Conservation (phyloP, 2,113 vertebrate genomes). For the Stercorarius parasiticus region DNA sequence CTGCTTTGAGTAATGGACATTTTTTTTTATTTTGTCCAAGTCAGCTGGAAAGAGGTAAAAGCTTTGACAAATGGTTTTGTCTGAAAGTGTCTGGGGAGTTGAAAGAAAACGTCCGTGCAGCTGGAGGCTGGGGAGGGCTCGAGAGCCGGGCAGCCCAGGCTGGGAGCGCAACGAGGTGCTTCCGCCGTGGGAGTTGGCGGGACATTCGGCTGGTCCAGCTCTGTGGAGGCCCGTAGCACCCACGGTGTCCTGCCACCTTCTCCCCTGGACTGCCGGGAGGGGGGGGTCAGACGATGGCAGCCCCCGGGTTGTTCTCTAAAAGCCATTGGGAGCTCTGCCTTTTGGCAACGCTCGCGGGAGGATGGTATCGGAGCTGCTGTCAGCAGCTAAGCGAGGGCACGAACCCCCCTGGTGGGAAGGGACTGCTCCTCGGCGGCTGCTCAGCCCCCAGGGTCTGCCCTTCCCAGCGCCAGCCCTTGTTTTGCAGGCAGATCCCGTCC, state of each 20-base stretch:
- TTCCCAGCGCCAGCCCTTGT: background rate
- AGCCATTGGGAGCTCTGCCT: background rate
- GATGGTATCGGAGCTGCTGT: background rate
- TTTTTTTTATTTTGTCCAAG: background rate
- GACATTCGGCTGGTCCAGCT: accelerated
- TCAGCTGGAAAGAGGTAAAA: background rate
- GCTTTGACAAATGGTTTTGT: background rate
- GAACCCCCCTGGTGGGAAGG: background rate
- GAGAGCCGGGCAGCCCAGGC: background rate
- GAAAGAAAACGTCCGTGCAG: accelerated
- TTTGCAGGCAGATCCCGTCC: conserved; percentile 86
- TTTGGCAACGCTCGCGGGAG: background rate
- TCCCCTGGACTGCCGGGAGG: background rate
- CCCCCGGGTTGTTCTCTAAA: background rate
- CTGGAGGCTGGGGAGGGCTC: background rate
- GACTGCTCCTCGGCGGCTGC: background rate
- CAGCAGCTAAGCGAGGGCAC: background rate
- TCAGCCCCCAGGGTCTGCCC: accelerated
- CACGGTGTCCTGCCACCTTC: accelerated
- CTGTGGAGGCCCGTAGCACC: no score
- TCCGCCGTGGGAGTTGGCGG: background rate
- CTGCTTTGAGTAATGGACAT: background rate
- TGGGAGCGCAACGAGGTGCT: accelerated
- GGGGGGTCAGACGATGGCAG: background rate
- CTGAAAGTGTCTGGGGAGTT: background rate